phyloP scores from a whole-genome alignment of 2,797 vertebrate genomes.

The Fundulus diaphanus region DNA sequence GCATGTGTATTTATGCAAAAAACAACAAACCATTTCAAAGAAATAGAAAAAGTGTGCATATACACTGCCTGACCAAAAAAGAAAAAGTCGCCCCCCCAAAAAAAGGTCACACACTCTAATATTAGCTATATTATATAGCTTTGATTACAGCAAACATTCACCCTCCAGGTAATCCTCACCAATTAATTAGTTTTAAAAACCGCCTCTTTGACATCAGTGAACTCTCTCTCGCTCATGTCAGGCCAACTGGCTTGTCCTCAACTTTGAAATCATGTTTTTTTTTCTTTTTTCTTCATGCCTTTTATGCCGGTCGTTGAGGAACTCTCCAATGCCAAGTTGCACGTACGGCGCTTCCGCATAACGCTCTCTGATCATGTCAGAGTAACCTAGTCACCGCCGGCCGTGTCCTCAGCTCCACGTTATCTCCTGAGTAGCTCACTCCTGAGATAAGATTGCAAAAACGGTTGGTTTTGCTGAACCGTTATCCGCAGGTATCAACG shows the following conservation, averaged over 20 bases:
- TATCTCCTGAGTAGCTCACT: slow-evolving; percentile 10
- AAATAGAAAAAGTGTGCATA: no score
- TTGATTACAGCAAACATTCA: no score
- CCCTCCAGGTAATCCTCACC: not conserved
- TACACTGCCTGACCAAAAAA: no score
- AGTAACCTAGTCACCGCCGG: not conserved
- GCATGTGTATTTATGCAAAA: no score
- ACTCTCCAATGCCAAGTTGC: not conserved
- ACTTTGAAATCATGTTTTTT: not conserved
- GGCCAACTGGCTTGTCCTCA: not conserved
- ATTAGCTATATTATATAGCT: no score
- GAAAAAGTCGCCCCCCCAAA: no score
- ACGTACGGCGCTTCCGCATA: not conserved
- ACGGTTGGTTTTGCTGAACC: not conserved
- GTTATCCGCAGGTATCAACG: slow-evolving; percentile 3
- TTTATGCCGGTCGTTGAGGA: not conserved
- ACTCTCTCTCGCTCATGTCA: not conserved
- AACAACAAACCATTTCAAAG: no score
- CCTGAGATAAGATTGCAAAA: slow-evolving; percentile 12
- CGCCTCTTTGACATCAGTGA: not conserved
- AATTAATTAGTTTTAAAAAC: not conserved
- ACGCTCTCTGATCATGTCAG: not conserved
- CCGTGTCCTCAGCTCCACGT: not conserved
- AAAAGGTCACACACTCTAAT: no score
- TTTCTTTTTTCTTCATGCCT: not conserved